Percentiles rank a stretch among this genome's conserved stretches.
Evolutionary conservation across 2,888 invertebrate genomes (phyloP).

Genomic region (Chydorus sphaericus): DNA sequence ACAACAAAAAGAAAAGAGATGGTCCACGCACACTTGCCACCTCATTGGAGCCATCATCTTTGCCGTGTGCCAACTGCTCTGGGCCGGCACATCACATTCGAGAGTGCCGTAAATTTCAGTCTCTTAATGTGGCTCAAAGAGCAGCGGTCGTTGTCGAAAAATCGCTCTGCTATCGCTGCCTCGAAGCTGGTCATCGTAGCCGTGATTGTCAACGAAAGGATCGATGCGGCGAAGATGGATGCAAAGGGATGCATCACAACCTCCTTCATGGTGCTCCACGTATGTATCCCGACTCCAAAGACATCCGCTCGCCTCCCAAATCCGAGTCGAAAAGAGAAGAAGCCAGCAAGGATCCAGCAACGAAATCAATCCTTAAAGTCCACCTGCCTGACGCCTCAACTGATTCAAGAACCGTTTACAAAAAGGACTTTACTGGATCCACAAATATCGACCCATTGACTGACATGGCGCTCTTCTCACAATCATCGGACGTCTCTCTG

Average conservation of each 20-base stretch:
- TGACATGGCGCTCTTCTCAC: too few species aligned
- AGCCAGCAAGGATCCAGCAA: too few species aligned
- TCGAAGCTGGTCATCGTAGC: neutral
- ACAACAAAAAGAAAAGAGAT: neutral
- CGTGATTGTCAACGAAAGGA: neutral
- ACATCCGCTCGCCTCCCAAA: neutral
- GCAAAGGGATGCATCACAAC: neutral
- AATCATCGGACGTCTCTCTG: neutral
- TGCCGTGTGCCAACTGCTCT: neutral
- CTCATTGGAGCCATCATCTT: neutral
- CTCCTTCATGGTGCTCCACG: constrained; percentile 1
- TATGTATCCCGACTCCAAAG: neutral
- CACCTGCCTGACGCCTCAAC: too few species aligned
- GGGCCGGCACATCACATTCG: neutral
- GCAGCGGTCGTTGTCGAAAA: neutral
- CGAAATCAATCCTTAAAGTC: too few species aligned
- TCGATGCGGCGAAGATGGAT: neutral
- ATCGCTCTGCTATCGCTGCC: neutral
- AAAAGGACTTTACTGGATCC: neutral
- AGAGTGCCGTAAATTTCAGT: neutral
- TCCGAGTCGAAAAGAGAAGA: too few species aligned
- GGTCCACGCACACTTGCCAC: neutral
- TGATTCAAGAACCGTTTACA: too few species aligned
- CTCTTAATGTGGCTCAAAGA: neutral
- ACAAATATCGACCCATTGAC: neutral